Percentiles rank a stretch among this genome's conserved stretches.
These are phyloP conservation scores for Electrophaes corylata DNA, from an alignment of 2,888 invertebrate species.

Conservation along the genomic window DNA sequence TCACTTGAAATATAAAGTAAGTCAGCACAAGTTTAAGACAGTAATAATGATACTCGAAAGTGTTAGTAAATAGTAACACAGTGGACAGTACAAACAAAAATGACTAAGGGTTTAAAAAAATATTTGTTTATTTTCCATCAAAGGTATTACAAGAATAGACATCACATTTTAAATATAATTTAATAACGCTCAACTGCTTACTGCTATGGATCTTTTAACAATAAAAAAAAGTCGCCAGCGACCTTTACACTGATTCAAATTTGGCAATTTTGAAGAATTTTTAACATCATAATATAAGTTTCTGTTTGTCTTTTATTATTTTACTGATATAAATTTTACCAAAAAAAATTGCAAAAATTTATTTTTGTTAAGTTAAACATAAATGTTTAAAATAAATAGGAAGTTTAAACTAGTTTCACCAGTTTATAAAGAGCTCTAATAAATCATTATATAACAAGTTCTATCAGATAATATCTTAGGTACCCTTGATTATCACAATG, in stretches of 20 bases:
- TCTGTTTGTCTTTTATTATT: too few species aligned
- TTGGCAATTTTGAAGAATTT: conserved; percentile 21
- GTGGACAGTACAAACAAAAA: conserved; percentile 18
- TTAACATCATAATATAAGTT: not conserved
- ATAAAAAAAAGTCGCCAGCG: conserved; percentile 18
- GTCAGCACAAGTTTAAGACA: not conserved
- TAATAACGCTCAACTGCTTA: conserved; percentile 36
- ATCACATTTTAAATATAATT: conserved; percentile 43
- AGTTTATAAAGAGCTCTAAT: conserved; percentile 15
- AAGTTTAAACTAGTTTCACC: not conserved
- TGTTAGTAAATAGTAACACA: conserved; percentile 10
- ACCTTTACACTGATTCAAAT: not conserved
- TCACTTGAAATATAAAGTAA: not conserved
- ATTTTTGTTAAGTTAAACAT: too few species aligned
- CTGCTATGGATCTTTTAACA: conserved; percentile 13
- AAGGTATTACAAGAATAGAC: conserved; percentile 60
- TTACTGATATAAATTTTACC: too few species aligned
- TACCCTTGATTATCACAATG: conserved; percentile 32
- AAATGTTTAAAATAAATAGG: too few species aligned
- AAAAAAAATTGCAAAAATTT: too few species aligned
- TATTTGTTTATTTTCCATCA: conserved; percentile 46
- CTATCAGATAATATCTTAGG: conserved; percentile 25
- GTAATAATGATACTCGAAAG: not conserved
- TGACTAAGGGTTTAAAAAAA: conserved; percentile 39
- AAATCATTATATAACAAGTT: conserved; percentile 19